Conservation (phyloP, 1,140 invertebrate species). For the Drosophila micromelanica region DNA sequence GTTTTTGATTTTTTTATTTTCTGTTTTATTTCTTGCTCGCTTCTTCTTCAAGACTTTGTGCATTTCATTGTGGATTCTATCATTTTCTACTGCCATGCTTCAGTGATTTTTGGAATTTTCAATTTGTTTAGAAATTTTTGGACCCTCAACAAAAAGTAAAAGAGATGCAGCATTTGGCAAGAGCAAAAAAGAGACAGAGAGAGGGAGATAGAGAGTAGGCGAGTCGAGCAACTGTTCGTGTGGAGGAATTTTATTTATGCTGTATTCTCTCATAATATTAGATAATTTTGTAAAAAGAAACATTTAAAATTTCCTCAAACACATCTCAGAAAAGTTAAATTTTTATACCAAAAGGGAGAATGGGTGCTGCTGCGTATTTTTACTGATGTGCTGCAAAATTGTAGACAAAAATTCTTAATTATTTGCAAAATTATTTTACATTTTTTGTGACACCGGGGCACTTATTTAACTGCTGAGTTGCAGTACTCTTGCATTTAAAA, state of each 20-base stretch:
- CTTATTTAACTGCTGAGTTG: no score
- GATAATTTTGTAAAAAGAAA: not conserved
- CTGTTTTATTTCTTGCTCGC: not conserved
- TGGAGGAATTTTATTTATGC: slow-evolving; percentile 21
- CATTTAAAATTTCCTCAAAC: not conserved
- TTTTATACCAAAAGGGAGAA: not conserved
- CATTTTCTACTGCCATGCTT: slow-evolving; percentile 78
- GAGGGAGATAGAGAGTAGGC: not conserved
- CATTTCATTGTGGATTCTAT: slow-evolving; percentile 81
- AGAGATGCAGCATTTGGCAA: slow-evolving; percentile 42
- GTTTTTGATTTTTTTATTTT: slow-evolving; percentile 22
- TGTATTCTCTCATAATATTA: slow-evolving; percentile 9
- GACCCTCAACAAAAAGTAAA: slow-evolving; percentile 45
- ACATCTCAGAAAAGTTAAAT: not conserved
- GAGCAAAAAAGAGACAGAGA: not conserved
- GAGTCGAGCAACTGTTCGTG: not conserved
- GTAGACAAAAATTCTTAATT: no score
- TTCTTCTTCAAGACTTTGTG: slow-evolving; percentile 44
- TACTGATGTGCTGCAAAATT: no score
- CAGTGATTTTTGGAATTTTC: slow-evolving; percentile 81
- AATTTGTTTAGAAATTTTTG: slow-evolving; percentile 82
- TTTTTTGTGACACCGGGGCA: no score
- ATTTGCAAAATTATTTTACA: no score
- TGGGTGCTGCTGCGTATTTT: no score
- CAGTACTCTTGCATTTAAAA: no score